phyloP scores from a whole-genome alignment of 2,888 invertebrate species.

The Pristionchus entomophagus region DNA sequence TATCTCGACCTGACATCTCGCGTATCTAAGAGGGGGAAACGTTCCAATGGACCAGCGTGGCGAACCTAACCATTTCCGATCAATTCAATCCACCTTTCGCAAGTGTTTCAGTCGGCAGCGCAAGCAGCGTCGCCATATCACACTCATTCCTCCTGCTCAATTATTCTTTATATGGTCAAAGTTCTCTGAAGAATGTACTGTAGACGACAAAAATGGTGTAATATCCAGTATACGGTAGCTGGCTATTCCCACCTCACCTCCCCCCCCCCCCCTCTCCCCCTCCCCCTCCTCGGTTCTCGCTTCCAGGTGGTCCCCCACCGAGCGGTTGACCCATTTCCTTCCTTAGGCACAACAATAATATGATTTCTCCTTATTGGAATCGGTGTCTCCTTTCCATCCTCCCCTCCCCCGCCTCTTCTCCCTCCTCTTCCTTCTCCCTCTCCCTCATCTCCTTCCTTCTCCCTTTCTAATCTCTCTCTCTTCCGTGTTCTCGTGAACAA shows the following conservation, averaged over 20 bases:
- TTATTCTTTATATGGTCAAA: neutral
- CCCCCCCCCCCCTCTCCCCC: too few species aligned
- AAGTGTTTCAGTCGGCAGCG: neutral
- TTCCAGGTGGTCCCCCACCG: neutral
- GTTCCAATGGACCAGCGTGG: conserved; percentile 5
- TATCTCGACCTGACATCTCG: neutral
- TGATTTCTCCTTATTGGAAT: neutral
- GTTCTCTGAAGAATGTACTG: neutral
- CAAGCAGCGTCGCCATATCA: neutral
- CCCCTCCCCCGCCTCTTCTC: neutral
- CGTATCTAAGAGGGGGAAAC: neutral
- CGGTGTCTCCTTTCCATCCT: neutral
- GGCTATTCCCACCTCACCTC: neutral
- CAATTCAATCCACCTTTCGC: neutral
- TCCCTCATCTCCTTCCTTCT: neutral
- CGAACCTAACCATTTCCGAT: neutral
- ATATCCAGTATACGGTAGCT: neutral
- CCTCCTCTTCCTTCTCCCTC: neutral
- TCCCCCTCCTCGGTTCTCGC: neutral
- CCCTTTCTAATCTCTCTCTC: neutral
- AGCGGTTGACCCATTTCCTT: neutral
- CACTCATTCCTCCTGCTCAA: neutral
- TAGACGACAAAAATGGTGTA: neutral
- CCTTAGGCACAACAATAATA: neutral
- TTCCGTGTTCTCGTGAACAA: neutral